phyloP scores from a whole-genome alignment of 2,888 invertebrate genomes.

The Peribatodes rhomboidaria region DNA sequence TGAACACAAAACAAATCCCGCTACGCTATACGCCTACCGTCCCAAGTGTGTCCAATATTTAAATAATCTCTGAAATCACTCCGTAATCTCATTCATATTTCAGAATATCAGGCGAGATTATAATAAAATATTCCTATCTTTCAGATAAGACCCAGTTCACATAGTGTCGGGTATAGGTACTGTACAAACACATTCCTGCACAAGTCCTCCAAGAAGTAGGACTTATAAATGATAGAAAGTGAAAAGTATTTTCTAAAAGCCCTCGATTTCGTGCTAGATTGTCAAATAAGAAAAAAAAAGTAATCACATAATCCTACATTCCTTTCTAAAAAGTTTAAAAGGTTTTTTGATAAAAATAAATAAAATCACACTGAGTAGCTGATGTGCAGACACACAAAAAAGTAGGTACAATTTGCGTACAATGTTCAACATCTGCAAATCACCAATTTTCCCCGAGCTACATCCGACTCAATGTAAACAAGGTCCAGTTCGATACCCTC shows the following conservation, averaged over 20 bases:
- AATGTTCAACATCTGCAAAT: slow-evolving; percentile 2
- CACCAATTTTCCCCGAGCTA: not conserved
- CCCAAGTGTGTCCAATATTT: not conserved
- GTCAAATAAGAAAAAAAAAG: too few relatives aligned
- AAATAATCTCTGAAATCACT: not conserved
- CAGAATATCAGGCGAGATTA: slow-evolving; percentile 11
- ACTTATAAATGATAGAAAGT: not conserved
- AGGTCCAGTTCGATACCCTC: slow-evolving; percentile 58
- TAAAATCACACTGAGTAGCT: too few relatives aligned
- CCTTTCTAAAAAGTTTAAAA: too few relatives aligned
- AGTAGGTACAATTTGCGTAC: not conserved
- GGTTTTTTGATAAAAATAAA: too few relatives aligned
- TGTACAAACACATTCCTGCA: not conserved
- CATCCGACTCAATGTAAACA: slow-evolving; percentile 26
- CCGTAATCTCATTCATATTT: slow-evolving; percentile 11
- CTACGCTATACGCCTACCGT: not conserved
- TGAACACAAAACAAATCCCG: not conserved
- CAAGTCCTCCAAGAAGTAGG: not conserved
- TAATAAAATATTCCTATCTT: slow-evolving; percentile 9
- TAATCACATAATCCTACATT: too few relatives aligned
- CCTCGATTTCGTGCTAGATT: too few relatives aligned
- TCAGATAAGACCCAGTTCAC: slow-evolving; percentile 23
- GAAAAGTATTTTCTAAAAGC: not conserved
- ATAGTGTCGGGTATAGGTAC: not conserved
- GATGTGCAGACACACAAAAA: too few relatives aligned